Base-by-base conservation (phyloP, 2,113 vertebrate species). In the Chelonoidis abingdonii region DNA sequence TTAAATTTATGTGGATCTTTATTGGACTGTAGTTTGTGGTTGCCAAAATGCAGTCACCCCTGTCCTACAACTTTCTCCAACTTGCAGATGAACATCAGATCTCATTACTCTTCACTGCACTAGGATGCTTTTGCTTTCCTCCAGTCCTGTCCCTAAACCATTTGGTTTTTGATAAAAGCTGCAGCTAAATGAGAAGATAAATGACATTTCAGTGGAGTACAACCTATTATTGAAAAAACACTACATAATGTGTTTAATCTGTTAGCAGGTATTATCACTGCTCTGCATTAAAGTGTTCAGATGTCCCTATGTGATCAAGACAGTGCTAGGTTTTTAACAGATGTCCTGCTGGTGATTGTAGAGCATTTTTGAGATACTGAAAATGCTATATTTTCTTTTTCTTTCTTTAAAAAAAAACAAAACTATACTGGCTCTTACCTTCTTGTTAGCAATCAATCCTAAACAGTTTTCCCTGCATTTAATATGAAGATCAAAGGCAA, bases 1-100 rank as follows among this genome's bases (percentile, higher is more conserved):
- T 85, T 79, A 49, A 4, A 78, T 91, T 92, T 95, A 3, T 8
- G 50, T 8, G 53, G 8, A 9, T 82, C 49, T 16, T 65, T 85
- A 5, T 38, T 86, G 21, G 50, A 1, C 29, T 50, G 1, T 35
- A 31, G 76, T 84, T 0, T 22, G 4, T 57, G 1, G 2, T 16
- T 87, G 41, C 10, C 21, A 83, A 5, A n/a, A 54, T 76, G 6
- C 6, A 88, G 10, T 88, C 79, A 12, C 19, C 13, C 19, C 0
- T 19, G 25, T 31, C 6, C 14, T 78, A 35, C 35, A 83, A 29
- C 17, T 3, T n/a, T 81, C 41, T 79, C 7, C 22, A 11, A 29
- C 25, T 76, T 79, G 4, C 82, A 88, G 0, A 1, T 57, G 62
- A 95, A 92, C 47, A 27, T 78, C 57, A 78, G 78, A 81, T 83